Evolutionary conservation across 2,797 vertebrate genomes (phyloP).

Genomic region (Ambastaia sidthimunki): DNA sequence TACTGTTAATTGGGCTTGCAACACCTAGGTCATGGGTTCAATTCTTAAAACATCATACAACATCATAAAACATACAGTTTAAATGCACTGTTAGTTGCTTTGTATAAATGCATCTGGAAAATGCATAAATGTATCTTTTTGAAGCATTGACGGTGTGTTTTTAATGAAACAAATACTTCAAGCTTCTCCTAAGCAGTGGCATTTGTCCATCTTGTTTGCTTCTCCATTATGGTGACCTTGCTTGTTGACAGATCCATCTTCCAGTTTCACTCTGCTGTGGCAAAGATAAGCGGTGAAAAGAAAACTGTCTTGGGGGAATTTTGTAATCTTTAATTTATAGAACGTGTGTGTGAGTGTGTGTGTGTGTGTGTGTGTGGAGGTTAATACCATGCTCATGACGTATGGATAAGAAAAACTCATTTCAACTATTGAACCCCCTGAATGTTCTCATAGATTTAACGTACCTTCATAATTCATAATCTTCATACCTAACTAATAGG

Average conservation of each 20-base stretch:
- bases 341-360: neutral
- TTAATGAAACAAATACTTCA: neutral
- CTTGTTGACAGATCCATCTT: slow-evolving; percentile 23
- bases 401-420: neutral
- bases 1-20: neutral
- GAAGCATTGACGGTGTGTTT: neutral
- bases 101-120: neutral
- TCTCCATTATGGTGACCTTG: neutral
- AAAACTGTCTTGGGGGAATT: neutral
- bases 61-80: neutral
- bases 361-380: too few species aligned
- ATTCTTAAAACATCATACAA: neutral
- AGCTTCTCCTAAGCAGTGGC: neutral
- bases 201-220: neutral
- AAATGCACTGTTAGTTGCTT: neutral
- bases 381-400: neutral
- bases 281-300: neutral
- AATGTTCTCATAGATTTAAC: neutral
- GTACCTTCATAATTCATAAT: too few species aligned
- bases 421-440: neutral
- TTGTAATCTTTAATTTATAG: neutral
- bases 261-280: neutral
- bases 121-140: neutral
- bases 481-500: too few species aligned
- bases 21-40: neutral